phyloP scores from a whole-genome alignment of 2,113 vertebrate genomes.

The Laticauda laticaudata region DNA sequence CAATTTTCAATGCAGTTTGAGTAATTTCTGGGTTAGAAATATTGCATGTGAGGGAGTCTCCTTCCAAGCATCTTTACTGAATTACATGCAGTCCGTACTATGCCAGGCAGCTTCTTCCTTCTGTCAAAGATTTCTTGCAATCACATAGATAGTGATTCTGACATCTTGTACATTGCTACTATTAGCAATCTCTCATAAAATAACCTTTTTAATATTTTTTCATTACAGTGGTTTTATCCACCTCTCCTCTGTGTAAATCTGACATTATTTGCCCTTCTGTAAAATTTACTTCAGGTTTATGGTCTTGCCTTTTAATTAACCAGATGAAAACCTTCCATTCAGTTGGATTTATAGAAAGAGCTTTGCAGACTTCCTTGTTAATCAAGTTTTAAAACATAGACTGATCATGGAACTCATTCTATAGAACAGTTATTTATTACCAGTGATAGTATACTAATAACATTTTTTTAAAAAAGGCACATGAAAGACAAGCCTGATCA shows the following conservation, averaged over 20 bases:
- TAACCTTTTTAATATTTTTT: neutral
- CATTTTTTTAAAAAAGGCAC: neutral
- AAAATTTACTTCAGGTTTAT: neutral
- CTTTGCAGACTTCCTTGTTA: constrained; percentile 20
- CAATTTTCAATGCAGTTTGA: neutral
- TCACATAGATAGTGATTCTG: neutral
- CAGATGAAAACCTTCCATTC: neutral
- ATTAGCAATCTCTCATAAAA: neutral
- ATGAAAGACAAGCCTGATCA: neutral
- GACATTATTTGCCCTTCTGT: neutral
- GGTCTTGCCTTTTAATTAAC: neutral
- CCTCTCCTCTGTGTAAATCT: neutral
- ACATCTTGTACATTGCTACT: neutral
- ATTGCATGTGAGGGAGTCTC: neutral
- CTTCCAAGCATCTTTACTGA: neutral
- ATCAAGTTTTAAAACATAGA: constrained; percentile 38
- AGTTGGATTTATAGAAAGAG: constrained; percentile 16
- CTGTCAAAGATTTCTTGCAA: neutral
- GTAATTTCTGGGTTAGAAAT: neutral
- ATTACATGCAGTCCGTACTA: neutral
- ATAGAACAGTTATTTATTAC: constrained; percentile 4
- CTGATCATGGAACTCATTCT: constrained; percentile 13
- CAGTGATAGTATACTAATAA: neutral
- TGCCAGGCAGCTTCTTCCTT: neutral
- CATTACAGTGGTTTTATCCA: neutral